These are phyloP conservation scores for Gambelia wislizenii DNA, from an alignment of 2,797 vertebrate species.

Conservation along the genomic window DNA sequence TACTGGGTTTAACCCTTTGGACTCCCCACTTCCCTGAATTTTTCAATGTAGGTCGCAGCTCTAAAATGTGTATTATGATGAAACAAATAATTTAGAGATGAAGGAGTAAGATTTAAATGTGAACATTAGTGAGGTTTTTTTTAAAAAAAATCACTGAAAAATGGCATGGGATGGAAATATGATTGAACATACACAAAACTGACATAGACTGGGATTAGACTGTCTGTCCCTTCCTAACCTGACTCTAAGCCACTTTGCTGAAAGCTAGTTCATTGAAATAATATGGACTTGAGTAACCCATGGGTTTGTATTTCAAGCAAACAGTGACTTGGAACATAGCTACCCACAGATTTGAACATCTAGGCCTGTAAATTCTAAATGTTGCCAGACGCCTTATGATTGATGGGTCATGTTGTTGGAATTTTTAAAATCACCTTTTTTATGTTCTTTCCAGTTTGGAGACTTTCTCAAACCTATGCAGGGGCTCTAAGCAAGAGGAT, in stretches of 20 bases:
- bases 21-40: background rate
- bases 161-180: background rate
- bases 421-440: background rate
- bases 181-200: background rate
- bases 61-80: background rate
- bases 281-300: background rate
- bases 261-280: background rate
- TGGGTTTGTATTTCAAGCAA: background rate
- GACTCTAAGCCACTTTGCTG: background rate
- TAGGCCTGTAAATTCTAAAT: background rate
- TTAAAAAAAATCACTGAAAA: background rate
- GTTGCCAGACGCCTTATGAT: background rate
- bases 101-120: background rate
- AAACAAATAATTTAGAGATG: background rate
- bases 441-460: constrained; percentile 9
- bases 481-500: background rate
- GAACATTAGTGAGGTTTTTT: background rate
- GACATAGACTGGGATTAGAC: background rate
- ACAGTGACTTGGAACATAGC: background rate
- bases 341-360: background rate
- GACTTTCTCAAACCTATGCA: background rate
- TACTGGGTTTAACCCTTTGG: background rate
- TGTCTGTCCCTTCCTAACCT: background rate
- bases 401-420: background rate
- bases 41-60: background rate